Conservation (phyloP, 2,113 vertebrate species). For the Varanus salvator region DNA sequence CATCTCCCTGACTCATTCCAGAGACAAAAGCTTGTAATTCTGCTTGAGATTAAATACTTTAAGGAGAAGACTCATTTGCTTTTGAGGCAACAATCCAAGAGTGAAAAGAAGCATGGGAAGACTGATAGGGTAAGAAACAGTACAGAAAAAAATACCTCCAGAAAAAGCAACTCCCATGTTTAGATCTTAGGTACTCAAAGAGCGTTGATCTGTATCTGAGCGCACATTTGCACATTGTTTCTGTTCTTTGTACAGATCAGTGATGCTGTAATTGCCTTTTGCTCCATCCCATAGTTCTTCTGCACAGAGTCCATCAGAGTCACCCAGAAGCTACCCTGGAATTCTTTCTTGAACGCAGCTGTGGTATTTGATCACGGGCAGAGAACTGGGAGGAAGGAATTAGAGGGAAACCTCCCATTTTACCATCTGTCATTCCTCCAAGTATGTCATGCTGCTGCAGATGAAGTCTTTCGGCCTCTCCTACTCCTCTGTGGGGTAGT, state of each 20-base stretch:
- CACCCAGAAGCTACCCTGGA: neutral
- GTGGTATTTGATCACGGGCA: neutral
- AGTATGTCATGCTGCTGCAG: neutral
- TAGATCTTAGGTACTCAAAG: neutral
- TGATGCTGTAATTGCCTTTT: neutral
- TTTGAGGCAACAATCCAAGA: neutral
- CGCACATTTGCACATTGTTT: neutral
- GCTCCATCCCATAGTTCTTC: no score
- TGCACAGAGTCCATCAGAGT: neutral
- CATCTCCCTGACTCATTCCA: neutral
- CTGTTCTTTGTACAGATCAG: no score
- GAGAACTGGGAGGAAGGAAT: neutral
- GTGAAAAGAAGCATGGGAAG: neutral
- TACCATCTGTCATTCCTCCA: neutral
- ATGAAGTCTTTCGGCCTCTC: neutral
- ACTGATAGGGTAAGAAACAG: no score
- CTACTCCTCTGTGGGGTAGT: neutral
- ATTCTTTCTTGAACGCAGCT: neutral
- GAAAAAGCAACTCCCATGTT: neutral
- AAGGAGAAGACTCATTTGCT: neutral
- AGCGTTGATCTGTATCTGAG: neutral
- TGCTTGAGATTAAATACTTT: neutral
- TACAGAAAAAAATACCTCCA: neutral
- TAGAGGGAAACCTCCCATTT: neutral
- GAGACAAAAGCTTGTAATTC: neutral